Evolutionary conservation across 2,113 vertebrate species (phyloP).

Genomic region (Sitta europaea): DNA sequence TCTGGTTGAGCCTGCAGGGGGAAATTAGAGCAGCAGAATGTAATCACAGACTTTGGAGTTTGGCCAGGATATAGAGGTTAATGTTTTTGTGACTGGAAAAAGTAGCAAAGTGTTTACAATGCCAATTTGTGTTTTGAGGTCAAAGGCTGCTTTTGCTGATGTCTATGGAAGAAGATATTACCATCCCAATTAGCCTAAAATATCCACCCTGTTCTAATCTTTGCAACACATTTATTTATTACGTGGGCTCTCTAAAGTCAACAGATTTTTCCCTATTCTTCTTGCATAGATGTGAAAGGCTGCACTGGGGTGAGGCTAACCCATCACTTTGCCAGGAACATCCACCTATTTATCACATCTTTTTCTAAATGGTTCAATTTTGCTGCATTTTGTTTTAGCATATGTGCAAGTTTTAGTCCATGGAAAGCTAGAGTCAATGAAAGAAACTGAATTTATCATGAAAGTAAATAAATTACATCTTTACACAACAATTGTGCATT

Average conservation of each 20-base stretch:
- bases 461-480: neutral
- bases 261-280: neutral
- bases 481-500: neutral
- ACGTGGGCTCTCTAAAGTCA: neutral
- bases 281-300: neutral
- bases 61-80: neutral
- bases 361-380: neutral
- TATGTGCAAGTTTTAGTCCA: neutral
- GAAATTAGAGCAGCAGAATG: neutral
- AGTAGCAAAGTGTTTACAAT: neutral
- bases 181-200: neutral
- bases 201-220: neutral
- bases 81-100: neutral
- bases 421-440: neutral
- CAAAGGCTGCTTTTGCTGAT: neutral
- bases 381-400: neutral
- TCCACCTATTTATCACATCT: neutral
- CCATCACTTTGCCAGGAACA: neutral
- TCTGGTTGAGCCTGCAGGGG: neutral
- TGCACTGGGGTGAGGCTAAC: neutral
- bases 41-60: neutral
- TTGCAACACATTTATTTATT: neutral
- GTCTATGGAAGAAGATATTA: neutral
- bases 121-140: neutral
- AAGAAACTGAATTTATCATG: neutral